Evolutionary conservation across 37 sponge, comb jelly and placozoan genomes (phyloP).

Genomic region (Lycopodina hypogea): DNA sequence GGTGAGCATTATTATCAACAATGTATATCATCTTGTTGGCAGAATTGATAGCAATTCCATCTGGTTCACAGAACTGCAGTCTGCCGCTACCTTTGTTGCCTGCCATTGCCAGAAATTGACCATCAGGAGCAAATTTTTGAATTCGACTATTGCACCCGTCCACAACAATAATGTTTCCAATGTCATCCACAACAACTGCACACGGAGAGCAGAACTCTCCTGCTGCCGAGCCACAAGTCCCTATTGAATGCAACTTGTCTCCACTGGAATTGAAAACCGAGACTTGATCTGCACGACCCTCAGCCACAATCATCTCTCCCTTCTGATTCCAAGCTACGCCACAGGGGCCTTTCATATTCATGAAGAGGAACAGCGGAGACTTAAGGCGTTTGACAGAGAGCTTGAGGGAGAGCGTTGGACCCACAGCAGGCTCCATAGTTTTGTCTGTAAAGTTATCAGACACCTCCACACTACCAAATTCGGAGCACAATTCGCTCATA

Average conservation of each 20-base stretch:
- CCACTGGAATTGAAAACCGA: conserved; percentile 10
- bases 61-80: conserved; percentile 30
- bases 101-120: conserved; percentile 12
- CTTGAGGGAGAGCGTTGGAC: neutral
- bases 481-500: neutral
- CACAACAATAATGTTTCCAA: conserved; percentile 18
- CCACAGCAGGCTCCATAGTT: neutral
- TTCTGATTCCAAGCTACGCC: conserved; percentile 13
- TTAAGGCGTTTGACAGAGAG: neutral
- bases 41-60: conserved; percentile 15
- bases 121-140: conserved; percentile 32
- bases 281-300: neutral
- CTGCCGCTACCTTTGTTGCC: conserved; percentile 25
- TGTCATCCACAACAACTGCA: conserved; percentile 14
- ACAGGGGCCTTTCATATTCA: conserved; percentile 10
- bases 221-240: neutral
- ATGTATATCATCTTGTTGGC: conserved; percentile 27
- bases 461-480: neutral
- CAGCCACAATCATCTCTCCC: conserved; percentile 14
- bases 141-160: conserved; percentile 18
- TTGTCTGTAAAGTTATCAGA: neutral
- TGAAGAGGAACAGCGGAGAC: conserved; percentile 7
- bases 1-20: conserved; percentile 14
- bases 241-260: conserved; percentile 1
- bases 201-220: conserved; percentile 12